Conservation (phyloP, 2,113 vertebrate species). For the Cephalophus harveyi region DNA sequence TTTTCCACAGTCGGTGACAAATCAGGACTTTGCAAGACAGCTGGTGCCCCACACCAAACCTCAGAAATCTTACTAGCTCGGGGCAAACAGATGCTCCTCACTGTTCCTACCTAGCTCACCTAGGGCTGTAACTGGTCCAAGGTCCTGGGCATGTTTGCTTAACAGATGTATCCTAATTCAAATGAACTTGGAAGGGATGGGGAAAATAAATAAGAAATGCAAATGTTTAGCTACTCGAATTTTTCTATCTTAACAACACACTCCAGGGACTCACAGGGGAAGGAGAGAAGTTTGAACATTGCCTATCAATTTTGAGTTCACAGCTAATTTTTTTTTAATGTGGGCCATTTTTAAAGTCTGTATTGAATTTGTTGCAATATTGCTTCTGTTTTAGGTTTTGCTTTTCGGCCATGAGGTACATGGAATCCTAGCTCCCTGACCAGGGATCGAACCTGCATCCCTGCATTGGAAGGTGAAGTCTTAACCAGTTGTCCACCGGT, state of each 20-base stretch:
- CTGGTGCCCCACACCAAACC: neutral
- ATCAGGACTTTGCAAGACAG: neutral
- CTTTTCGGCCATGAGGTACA: neutral
- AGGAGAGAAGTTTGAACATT: neutral
- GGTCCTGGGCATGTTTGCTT: neutral
- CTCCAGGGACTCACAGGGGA: neutral
- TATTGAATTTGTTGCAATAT: neutral
- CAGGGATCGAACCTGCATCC: neutral
- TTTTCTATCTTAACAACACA: neutral
- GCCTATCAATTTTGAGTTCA: neutral
- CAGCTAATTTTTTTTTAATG: neutral
- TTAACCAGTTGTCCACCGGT: too few relatives aligned
- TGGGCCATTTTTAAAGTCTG: neutral
- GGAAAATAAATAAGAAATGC: neutral
- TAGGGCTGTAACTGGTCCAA: neutral
- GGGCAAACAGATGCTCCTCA: slow-evolving; percentile 31
- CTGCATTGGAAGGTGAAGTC: neutral
- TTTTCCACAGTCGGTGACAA: neutral
- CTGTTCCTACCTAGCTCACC: neutral
- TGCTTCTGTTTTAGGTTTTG: neutral
- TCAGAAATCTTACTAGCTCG: neutral
- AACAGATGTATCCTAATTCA: slow-evolving; percentile 43
- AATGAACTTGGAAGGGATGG: neutral
- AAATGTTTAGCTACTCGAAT: neutral
- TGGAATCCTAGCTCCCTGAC: neutral